Conservation (phyloP, 2,797 vertebrate genomes). For the Onychomys arenicola region DNA sequence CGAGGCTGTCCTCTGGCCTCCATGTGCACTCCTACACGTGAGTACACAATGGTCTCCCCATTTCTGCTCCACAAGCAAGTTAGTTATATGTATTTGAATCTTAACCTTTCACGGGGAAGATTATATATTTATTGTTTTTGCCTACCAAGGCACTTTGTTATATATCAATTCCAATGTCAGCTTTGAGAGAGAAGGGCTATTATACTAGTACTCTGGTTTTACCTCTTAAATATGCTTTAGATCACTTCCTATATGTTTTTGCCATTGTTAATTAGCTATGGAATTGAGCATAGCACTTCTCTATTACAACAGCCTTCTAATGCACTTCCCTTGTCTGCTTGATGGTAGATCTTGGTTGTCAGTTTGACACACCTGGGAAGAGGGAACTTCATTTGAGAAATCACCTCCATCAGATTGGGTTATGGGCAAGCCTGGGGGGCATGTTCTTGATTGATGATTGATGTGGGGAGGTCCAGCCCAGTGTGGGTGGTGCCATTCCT, state of each 20-base stretch:
- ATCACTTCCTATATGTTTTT: slow-evolving; percentile 49
- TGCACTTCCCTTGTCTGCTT: background rate
- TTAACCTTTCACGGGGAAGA: background rate
- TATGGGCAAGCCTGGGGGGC: background rate
- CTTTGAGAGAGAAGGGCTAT: background rate
- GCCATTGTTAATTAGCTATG: background rate
- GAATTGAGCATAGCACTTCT: background rate
- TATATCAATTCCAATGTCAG: slow-evolving; percentile 11
- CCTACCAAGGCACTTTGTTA: background rate
- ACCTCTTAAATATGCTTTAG: background rate
- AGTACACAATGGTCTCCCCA: background rate
- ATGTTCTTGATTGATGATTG: too few relatives aligned
- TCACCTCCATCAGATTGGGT: too few relatives aligned
- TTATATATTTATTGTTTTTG: slow-evolving; percentile 30
- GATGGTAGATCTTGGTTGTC: background rate
- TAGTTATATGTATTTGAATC: background rate
- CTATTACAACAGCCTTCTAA: slow-evolving; percentile 11
- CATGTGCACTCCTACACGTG: background rate
- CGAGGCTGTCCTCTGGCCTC: background rate
- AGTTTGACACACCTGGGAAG: background rate
- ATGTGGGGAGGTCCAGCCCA: background rate
- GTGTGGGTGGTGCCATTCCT: background rate
- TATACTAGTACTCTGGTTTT: background rate
- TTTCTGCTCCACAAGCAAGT: background rate
- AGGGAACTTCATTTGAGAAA: background rate